Evolutionary conservation across 2,113 vertebrate species (phyloP), one percentile per base, ranked within the genome.

Genomic region (Engraulis encrasicolus): DNA sequence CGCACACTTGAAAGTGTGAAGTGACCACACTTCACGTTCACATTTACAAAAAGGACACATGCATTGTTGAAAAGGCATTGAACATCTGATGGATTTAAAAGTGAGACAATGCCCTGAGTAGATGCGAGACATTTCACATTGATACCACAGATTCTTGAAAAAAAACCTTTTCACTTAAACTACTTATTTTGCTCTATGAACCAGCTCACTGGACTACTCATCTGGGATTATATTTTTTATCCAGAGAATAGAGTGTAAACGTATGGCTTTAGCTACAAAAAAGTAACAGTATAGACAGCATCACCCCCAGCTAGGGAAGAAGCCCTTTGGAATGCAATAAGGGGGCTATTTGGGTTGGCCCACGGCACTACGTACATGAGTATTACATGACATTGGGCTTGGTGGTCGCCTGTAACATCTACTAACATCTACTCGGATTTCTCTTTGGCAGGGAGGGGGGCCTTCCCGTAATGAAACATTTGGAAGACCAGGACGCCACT

Each of bases 401-500:
- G 11, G 20, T 79, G 40, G 20, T 49, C 31, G 19, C n/a, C 23
- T 34, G 37, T 61, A 40, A 79, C 71, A 6, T 18, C 74, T 91
- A 93, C 17, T 85, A n/a, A n/a, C n/a, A n/a, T n/a, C n/a, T n/a
- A n/a, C n/a, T n/a, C 85, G 1, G 7, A 85, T 85, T 93, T 93
- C 58, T 87, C 79, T 80, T 88, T 89, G 15, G 58, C 78, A 66
- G 3, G 34, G 17, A 14, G 40, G 7, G 20, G 37, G 38, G 52
- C 49, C 6, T 92, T 91, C 91, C 91, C 94, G 90, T 92, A 95
- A 80, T 90, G 92, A n/a, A 96, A 80, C n/a, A 97, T 81, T 90
- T 97, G 96, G 36, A 58, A 87, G 18, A 93, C 85, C 0, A 97
- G 93, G 87, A 97, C 61, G 23, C 92, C 91, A 17, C 96, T 96